phyloP scores from a whole-genome alignment of 2,113 vertebrate species.

The Chlorocebus sabaeus region DNA sequence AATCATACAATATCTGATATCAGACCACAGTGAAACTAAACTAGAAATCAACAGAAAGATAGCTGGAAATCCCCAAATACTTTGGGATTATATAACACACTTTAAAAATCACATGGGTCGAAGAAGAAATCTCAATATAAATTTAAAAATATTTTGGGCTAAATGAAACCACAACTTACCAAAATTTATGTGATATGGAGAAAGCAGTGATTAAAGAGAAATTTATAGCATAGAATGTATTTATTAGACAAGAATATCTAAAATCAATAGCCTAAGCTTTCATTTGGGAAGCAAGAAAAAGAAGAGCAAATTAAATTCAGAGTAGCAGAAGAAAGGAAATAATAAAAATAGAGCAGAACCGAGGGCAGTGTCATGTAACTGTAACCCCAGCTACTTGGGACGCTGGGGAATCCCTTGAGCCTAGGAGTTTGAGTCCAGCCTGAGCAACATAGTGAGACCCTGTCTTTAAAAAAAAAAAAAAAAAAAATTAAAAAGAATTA shows the following conservation, averaged over 20 bases:
- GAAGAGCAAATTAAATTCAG: background rate
- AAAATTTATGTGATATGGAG: background rate
- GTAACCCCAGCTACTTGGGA: too few species aligned
- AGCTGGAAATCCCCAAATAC: background rate
- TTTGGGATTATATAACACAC: background rate
- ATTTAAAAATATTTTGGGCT: background rate
- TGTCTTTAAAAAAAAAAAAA: too few species aligned
- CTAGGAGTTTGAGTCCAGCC: too few species aligned
- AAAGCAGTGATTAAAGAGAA: background rate
- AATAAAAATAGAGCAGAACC: background rate
- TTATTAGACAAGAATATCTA: background rate
- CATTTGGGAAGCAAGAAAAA: background rate
- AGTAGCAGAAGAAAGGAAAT: background rate
- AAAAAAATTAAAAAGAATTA: too few species aligned
- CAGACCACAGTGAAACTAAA: background rate
- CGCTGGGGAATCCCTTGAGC: too few species aligned
- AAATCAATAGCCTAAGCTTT: background rate
- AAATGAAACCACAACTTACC: background rate
- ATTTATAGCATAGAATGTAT: background rate
- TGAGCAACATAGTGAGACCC: too few species aligned
- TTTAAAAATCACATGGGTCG: background rate
- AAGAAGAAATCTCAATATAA: background rate
- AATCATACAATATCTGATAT: background rate
- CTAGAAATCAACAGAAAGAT: background rate
- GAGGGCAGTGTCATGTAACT: too few species aligned